Evolutionary conservation across 2,888 invertebrate species (phyloP).

Genomic region (Conops quadrifasciatus): DNA sequence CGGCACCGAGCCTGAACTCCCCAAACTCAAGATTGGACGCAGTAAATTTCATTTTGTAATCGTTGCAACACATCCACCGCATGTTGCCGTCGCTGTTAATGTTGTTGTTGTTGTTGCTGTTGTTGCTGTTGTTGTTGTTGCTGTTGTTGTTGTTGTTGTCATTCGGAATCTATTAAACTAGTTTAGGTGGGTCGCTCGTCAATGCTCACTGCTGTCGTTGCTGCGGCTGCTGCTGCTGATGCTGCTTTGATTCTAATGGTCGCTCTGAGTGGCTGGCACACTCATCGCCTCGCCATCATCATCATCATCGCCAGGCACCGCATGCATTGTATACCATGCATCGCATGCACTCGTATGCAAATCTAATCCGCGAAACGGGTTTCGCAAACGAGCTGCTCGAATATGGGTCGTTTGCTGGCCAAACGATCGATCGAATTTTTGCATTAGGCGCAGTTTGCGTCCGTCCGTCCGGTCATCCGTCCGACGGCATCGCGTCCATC

Average conservation of each 20-base stretch:
- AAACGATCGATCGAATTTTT: slow-evolving; percentile 63
- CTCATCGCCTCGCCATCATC: slow-evolving; percentile 40
- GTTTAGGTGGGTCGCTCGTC: slow-evolving; percentile 58
- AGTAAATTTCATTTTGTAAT: slow-evolving; percentile 59
- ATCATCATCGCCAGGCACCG: slow-evolving; percentile 28
- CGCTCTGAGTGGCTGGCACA: slow-evolving; percentile 60
- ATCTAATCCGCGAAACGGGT: slow-evolving; percentile 31
- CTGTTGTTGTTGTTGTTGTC: slow-evolving; percentile 24
- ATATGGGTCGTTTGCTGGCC: slow-evolving; percentile 61
- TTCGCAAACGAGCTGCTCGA: slow-evolving; percentile 38
- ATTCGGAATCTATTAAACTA: slow-evolving; percentile 58
- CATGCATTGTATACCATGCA: slow-evolving; percentile 10
- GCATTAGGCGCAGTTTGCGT: slow-evolving; percentile 38
- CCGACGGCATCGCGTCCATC: neutral
- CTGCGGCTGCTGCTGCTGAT: slow-evolving; percentile 41
- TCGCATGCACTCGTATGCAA: slow-evolving; percentile 38
- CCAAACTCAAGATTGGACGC: slow-evolving; percentile 53
- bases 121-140: slow-evolving; percentile 32
- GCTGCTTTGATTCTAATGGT: slow-evolving; percentile 57
- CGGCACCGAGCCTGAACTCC: neutral
- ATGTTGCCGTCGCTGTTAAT: slow-evolving; percentile 38
- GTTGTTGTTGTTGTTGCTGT: slow-evolving; percentile 36
- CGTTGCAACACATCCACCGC: slow-evolving; percentile 55
- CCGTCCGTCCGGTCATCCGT: slow-evolving; percentile 22
- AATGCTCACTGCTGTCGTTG: slow-evolving; percentile 22